Percentiles rank a stretch among this genome's conserved stretches.
Evolutionary conservation across 2,888 invertebrate genomes (phyloP).

Genomic region (Netelia inedita): DNA sequence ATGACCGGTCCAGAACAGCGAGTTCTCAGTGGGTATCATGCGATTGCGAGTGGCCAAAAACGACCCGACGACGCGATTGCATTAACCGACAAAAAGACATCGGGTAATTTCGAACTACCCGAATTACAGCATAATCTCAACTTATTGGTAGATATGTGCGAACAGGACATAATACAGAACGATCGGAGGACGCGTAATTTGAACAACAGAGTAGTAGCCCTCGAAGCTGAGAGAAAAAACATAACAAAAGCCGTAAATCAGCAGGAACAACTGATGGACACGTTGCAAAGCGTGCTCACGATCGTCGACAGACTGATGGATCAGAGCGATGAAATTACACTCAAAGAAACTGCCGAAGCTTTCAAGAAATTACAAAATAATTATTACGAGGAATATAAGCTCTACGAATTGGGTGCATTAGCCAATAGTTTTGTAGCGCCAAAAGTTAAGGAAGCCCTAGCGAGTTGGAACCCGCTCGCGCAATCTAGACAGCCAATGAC

Average conservation of each 20-base stretch:
- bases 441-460: conserved; percentile 91
- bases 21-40: conserved; percentile 96
- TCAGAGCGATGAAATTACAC: conserved; percentile 86
- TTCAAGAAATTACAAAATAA: conserved; percentile 88
- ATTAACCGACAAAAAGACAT: conserved; percentile 87
- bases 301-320: conserved; percentile 89
- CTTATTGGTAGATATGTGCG: conserved; percentile 96
- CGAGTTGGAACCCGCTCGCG: conserved; percentile 92
- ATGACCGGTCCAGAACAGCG: conserved; percentile 99
- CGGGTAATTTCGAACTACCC: conserved; percentile 92
- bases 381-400: conserved; percentile 91
- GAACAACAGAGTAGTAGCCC: conserved; percentile 91
- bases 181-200: conserved; percentile 92
- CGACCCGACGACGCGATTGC: conserved; percentile 87
- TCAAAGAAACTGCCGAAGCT: conserved; percentile 87
- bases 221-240: conserved; percentile 92
- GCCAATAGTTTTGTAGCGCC: conserved; percentile 95
- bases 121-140: conserved; percentile 97
- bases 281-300: conserved; percentile 89
- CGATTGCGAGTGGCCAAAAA: conserved; percentile 90
- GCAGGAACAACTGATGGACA: conserved; percentile 91
- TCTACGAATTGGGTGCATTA: conserved; percentile 93
- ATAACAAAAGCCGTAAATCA: conserved; percentile 89
- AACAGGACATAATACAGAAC: conserved; percentile 97
- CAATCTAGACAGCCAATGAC: conserved; percentile 89